Conservation (phyloP, 2,113 vertebrate species). For the Cephalopterus ornatus region DNA sequence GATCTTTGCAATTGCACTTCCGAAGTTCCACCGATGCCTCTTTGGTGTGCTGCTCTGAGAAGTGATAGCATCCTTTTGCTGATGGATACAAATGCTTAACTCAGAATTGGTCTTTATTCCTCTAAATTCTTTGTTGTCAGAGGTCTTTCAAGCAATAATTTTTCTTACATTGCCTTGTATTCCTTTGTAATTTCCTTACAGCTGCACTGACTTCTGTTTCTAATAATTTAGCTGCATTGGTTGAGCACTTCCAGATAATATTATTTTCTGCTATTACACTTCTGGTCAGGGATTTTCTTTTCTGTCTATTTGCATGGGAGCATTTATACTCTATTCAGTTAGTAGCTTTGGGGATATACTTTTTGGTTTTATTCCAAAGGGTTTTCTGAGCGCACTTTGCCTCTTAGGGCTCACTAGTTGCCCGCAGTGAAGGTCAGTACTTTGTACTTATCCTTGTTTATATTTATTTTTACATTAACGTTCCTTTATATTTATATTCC, state of each 20-base stretch:
- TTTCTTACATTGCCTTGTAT: neutral
- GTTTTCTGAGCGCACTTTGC: neutral
- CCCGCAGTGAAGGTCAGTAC: neutral
- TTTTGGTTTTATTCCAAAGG: neutral
- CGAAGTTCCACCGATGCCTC: neutral
- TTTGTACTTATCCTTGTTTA: neutral
- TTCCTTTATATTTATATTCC: constrained; percentile 24
- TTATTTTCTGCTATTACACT: neutral
- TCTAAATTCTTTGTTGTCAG: neutral
- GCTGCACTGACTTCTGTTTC: neutral
- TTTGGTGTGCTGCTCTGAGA: neutral
- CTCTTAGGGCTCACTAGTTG: neutral
- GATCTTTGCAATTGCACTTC: neutral
- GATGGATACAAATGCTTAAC: neutral
- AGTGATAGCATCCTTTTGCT: neutral
- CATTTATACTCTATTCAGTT: neutral
- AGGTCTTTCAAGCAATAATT: neutral
- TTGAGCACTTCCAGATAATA: neutral
- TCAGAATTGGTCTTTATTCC: neutral
- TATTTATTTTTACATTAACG: neutral
- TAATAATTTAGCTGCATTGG: neutral
- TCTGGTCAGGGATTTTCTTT: neutral
- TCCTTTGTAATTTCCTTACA: neutral
- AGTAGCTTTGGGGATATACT: neutral
- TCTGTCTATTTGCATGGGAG: neutral